Evolutionary conservation across 2,888 invertebrate genomes (phyloP), one percentile per base, ranked within the genome.

Genomic region (Nomada ruficornis): DNA sequence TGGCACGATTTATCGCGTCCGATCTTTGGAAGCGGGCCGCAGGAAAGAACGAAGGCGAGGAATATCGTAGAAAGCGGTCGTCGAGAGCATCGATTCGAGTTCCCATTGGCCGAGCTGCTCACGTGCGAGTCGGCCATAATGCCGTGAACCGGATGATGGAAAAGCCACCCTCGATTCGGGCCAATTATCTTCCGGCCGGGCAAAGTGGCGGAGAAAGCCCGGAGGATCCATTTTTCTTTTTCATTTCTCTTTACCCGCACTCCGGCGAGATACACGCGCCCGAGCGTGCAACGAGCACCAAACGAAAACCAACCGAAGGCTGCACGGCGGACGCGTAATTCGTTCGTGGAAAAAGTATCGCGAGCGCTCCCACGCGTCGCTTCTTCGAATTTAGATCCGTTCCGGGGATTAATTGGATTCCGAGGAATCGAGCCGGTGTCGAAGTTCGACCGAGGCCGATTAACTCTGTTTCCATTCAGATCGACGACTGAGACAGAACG

Each of bases 131-230:
- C 88, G 84, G 88, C 88, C 86, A 88, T 88, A 88, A 88, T 85
- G 84, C 88, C 86, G 79, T 77, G 83, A 84, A 86, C 88, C 86
- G 88, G 88, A 88, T 88, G 88, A 88, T 88, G 86, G 86, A 88
- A 88, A 88, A 88, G 88, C 88, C 86, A 88, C 88, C 88, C 88
- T 82, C 86, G 88, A 88, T 85, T 84, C 88, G 88, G 84, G 79
- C 88, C 88, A 88, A 88, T 88, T 88, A 88, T 84, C 85, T 88
- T 88, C 88, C 88, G 88, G 88, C 80, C 88, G 80, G 79, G 88
- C 86, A 85, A 73, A 88, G 88, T 86, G 88, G 80, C 88, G 82
- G 80, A 77, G 88, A 85, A 88, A 84, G 83, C 86, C 85, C 84
- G 71, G 70, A 80, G 87, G 86, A 85, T 88, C 84, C 83, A 85